Base-by-base conservation (phyloP, 2,797 vertebrate genomes). In the Myotis pilosus region DNA sequence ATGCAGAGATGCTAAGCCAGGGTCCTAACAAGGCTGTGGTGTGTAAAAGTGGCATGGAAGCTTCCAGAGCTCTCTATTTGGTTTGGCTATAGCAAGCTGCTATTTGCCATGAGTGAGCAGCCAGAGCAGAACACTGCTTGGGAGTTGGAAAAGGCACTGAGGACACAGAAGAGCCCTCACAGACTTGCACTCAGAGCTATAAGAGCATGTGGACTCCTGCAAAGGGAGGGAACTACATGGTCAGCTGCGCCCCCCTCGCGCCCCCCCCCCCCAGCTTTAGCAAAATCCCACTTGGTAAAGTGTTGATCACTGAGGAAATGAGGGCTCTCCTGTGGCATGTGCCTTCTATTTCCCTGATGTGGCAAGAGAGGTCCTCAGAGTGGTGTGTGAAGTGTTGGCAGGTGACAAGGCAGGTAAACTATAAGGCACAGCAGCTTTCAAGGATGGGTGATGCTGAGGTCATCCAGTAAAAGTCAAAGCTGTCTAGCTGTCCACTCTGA, bases 71-170 rank as follows among this genome's bases (percentile, higher is more conserved):
- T 68, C 36, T 68, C 68, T 91, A 51, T 79, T 89, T 82, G 91
- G 75, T 89, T 71, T 87, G 96, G 84, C 87, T 87, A 68, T 51
- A 94, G 68, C 72, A 80, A 92, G 89, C 86, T 92, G 88, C 95
- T 89, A 9, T 87, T 79, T 13, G n/a, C 78, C 30, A 82, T 74
- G 62, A 82, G 87, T 76, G 89, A 90, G 72, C 84, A 82, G 74
- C 92, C 91, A 66, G 33, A 66, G 76, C 38, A 82, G 79, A 96
- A 64, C 10, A 75, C 72, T 79, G 92, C 51, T 49, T 55, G 82
- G 87, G 92, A 83, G 20, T 1, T 87, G 36, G 55, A 86, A 89
- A 3, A 82, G 87, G 57, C 64, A 41, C 53, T 7, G 55, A 95
- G 49, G 94, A 94, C 44, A 85, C n/a, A 72, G 47, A 76, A 53